A percentile compares a stretch with the other conserved stretches of the same genome.
Conservation (phyloP, 2,113 vertebrate species). For the Syngnathus floridae region DNA sequence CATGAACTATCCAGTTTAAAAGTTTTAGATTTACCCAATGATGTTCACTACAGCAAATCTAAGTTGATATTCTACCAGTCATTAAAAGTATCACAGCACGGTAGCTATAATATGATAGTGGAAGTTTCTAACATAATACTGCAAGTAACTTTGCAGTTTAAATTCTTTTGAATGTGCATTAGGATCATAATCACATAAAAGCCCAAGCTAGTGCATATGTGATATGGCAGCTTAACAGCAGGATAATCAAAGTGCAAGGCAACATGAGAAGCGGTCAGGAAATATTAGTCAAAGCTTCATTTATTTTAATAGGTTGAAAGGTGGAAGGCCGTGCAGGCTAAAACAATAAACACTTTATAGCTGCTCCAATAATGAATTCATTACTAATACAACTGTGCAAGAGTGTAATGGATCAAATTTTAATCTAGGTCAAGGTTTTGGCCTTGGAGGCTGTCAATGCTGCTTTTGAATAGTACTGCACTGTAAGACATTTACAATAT, state of each 20-base stretch:
- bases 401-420: no score
- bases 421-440: no score
- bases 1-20: neutral
- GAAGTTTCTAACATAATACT: neutral
- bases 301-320: neutral
- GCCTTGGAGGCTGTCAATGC: no score
- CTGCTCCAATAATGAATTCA: neutral
- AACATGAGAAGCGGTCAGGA: slow-evolving; percentile 5
- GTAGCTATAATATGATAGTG: no score
- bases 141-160: no score
- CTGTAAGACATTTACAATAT: no score
- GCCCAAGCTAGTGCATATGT: slow-evolving; percentile 8
- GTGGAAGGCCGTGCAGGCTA: slow-evolving; percentile 1
- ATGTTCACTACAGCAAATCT: neutral
- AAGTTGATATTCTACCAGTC: no score
- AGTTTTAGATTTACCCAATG: neutral
- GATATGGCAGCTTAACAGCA: slow-evolving; percentile 19
- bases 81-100: no score
- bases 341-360: neutral
- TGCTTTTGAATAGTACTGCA: no score
- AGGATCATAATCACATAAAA: slow-evolving; percentile 6
- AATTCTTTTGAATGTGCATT: no score
- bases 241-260: slow-evolving; percentile 16
- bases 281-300: slow-evolving; percentile 16
- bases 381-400: no score